Conservation (phyloP, 2,888 invertebrate species). For the Spodoptera littoralis region DNA sequence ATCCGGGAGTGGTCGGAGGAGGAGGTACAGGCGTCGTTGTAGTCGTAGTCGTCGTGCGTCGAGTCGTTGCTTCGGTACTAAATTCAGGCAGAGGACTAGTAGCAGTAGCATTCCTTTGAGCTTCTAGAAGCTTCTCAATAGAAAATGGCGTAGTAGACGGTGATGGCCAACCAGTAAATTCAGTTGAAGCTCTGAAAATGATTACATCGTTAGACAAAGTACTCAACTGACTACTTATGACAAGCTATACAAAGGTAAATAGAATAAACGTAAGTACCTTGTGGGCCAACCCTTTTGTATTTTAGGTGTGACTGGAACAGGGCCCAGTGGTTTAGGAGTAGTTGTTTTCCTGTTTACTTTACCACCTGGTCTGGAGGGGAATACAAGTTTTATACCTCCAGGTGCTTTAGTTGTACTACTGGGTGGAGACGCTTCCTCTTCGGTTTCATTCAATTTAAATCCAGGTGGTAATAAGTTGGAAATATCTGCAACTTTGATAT, state of each 20-base stretch:
- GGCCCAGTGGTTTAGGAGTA: slow-evolving; percentile 88
- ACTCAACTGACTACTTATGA: background rate
- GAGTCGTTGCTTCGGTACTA: slow-evolving; percentile 84
- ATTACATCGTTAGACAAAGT: no score
- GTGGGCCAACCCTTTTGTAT: slow-evolving; percentile 96
- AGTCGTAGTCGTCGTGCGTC: slow-evolving; percentile 88
- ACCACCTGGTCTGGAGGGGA: slow-evolving; percentile 93
- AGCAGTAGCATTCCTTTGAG: slow-evolving; percentile 89
- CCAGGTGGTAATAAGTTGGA: slow-evolving; percentile 88
- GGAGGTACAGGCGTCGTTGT: slow-evolving; percentile 92
- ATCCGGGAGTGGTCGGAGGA: slow-evolving; percentile 93
- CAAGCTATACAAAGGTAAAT: background rate
- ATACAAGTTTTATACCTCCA: slow-evolving; percentile 91
- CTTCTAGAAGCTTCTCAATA: slow-evolving; percentile 93
- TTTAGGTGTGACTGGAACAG: slow-evolving; percentile 87
- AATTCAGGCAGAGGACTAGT: slow-evolving; percentile 85
- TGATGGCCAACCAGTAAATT: slow-evolving; percentile 97
- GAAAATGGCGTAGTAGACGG: slow-evolving; percentile 96
- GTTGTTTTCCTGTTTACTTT: slow-evolving; percentile 90
- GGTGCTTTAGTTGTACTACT: slow-evolving; percentile 80
- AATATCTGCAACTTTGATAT: no score
- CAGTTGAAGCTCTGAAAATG: slow-evolving; percentile 92
- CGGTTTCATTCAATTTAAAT: slow-evolving; percentile 80
- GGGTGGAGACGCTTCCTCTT: slow-evolving; percentile 56
- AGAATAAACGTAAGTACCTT: slow-evolving; percentile 84